phyloP scores from a whole-genome alignment of 2,888 invertebrate species.

The Hirtodrosophila trivittata region DNA sequence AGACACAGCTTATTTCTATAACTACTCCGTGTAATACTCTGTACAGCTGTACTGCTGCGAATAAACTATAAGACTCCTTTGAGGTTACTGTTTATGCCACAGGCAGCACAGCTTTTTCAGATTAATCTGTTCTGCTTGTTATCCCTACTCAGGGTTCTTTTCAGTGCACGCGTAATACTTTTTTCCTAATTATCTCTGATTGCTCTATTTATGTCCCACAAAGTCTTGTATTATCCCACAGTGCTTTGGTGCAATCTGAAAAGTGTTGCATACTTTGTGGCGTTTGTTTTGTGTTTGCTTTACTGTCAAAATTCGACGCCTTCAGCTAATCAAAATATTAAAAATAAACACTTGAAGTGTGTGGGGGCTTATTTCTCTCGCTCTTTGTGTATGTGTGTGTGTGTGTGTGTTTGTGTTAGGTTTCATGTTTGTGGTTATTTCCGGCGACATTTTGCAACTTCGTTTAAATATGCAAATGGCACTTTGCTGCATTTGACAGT shows the following conservation, averaged over 20 bases:
- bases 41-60: background rate
- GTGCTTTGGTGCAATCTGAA: slow-evolving; percentile 10
- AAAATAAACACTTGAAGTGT: slow-evolving; percentile 1
- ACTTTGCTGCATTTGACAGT: slow-evolving; percentile 59
- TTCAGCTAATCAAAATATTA: slow-evolving; percentile 41
- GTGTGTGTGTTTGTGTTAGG: slow-evolving; percentile 11
- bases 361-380: background rate
- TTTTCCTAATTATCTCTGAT: no score
- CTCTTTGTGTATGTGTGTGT: slow-evolving; percentile 5
- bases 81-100: no score
- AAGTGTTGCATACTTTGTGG: slow-evolving; percentile 60
- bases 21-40: background rate
- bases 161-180: no score
- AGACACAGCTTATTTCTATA: no score
- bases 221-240: no score
- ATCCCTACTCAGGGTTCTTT: no score
- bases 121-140: no score
- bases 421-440: slow-evolving; percentile 54
- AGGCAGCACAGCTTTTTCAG: background rate
- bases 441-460: slow-evolving; percentile 54
- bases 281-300: slow-evolving; percentile 29
- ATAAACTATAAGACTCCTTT: no score
- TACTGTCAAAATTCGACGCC: slow-evolving; percentile 42
- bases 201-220: no score
- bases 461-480: slow-evolving; percentile 74